Percentiles rank a stretch among this genome's conserved stretches.
Evolutionary conservation across 1,140 invertebrate species (phyloP).

Genomic region (Oryzaephilus surinamensis): DNA sequence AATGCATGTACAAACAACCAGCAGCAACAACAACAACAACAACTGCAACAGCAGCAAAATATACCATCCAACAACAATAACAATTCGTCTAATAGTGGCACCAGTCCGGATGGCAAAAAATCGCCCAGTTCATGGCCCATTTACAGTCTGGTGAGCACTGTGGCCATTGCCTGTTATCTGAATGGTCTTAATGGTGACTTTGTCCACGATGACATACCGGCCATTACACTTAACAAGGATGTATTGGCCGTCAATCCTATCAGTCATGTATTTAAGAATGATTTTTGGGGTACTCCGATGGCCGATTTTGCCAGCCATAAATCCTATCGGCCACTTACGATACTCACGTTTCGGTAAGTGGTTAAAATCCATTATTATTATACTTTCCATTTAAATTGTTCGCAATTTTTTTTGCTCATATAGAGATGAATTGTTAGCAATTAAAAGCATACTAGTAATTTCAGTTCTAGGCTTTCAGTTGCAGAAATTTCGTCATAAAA

Average conservation of each 20-base stretch:
- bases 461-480: too few species aligned
- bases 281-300: constrained; percentile 90
- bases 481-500: too few species aligned
- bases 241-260: constrained; percentile 59
- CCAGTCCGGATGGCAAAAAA: constrained; percentile 13
- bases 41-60: not conserved
- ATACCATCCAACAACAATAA: not conserved
- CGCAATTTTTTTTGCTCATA: too few species aligned
- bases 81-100: not conserved
- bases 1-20: not conserved
- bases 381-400: not conserved
- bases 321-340: constrained; percentile 73
- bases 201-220: constrained; percentile 85
- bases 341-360: constrained; percentile 70
- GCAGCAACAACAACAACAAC: not conserved
- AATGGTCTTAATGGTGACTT: constrained; percentile 76
- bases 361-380: too few species aligned
- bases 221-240: constrained; percentile 75
- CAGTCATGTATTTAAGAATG: constrained; percentile 61
- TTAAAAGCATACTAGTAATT: too few species aligned
- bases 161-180: constrained; percentile 60
- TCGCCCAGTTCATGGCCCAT: constrained; percentile 29
- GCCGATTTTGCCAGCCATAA: constrained; percentile 71
- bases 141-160: constrained; percentile 52
- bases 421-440: too few species aligned